Base-by-base conservation (phyloP, 2,113 vertebrate species). In the Cephalopterus ornatus region DNA sequence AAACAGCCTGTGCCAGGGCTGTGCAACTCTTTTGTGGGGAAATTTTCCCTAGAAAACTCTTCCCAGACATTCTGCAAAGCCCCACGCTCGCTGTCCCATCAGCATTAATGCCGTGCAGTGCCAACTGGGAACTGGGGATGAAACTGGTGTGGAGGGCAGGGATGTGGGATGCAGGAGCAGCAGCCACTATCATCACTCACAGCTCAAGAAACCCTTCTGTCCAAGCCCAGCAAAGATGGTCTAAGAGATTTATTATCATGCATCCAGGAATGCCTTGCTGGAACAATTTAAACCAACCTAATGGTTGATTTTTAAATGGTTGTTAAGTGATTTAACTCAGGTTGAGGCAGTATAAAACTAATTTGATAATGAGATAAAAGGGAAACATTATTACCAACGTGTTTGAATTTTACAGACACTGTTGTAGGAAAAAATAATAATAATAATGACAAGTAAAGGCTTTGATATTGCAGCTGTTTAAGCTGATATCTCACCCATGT, bases 101-200 rank as follows among this genome's bases (percentile, higher is more conserved):
- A 7, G 49, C 0, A 1, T 1, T 8, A 33, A 6, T 0, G 9
- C 13, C 2, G 0, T 5, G 22, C 16, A 0, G 0, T 18, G 66
- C 47, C 86, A 75, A n/a, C 58, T 17, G 46, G 76, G 67, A 37
- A 19, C 5, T 5, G 2, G 76, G 74, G 24, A 11, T 12, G 44
- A 22, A 72, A 20, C 71, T 6, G 22, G 46, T 20, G 62, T 1
- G 5, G 49, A 59, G 59, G 55, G 27, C 12, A 18, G 37, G 37
- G 66, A 28, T 1, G 16, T 8, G 30, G 28, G 67, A 55, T 1
- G 10, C 46, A 18, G 62, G 14, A 70, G 42, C 52, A 55, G 7
- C 53, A 52, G 77, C 37, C n/a, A 67, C 33, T 47, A 46, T 24
- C n/a, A 32, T 2, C 53, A 30, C 71, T 55, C 27, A 8, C 9